Evolutionary conservation across 2,113 vertebrate genomes (phyloP).

Genomic region (Vulpes lagopus): DNA sequence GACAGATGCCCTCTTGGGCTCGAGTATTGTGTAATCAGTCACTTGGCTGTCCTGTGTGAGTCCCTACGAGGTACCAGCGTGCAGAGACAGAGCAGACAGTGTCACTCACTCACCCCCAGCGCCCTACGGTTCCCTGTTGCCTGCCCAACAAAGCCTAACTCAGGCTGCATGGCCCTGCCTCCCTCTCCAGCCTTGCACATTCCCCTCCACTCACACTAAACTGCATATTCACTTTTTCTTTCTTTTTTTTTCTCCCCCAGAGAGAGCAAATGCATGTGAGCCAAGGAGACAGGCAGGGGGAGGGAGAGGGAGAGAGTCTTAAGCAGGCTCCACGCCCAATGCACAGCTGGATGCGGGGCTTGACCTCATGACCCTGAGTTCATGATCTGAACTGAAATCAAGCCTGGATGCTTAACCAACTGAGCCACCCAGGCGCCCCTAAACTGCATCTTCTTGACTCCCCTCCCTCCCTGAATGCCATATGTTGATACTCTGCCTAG

Average conservation of each 20-base stretch:
- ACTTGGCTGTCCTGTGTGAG: neutral
- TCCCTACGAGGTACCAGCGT: no score
- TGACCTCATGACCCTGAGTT: rapidly evolving
- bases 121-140: neutral
- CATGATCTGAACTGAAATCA: neutral
- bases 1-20: neutral
- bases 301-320: neutral
- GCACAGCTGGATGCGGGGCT: neutral
- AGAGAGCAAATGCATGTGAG: no score
- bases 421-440: neutral
- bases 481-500: no score
- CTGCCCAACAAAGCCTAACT: neutral
- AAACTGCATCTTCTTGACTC: neutral
- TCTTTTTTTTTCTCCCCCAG: neutral
- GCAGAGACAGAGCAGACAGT: neutral
- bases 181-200: neutral
- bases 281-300: neutral
- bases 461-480: neutral
- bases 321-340: neutral
- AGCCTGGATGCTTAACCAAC: neutral
- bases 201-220: neutral
- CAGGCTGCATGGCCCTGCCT: neutral
- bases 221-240: no score
- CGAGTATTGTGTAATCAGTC: neutral
- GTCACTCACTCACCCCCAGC: neutral